Evolutionary conservation across 2,113 vertebrate species (phyloP).

Genomic region (Jaculus jaculus): DNA sequence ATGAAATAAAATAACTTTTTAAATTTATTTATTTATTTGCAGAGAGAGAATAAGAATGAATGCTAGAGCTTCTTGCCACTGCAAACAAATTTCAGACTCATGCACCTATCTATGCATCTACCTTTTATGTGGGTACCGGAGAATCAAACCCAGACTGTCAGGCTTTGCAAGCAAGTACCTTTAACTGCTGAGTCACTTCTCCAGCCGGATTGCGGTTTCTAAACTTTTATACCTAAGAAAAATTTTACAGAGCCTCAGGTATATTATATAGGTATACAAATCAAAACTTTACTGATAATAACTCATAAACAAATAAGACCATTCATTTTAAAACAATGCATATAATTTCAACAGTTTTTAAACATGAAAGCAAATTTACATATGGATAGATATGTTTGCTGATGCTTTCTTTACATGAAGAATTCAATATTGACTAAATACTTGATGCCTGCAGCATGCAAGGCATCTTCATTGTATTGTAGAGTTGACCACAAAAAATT

Average conservation of each 20-base stretch:
- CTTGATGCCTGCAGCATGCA: neutral
- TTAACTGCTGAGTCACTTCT: neutral
- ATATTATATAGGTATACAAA: neutral
- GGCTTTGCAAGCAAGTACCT: no score
- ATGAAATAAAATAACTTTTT: no score
- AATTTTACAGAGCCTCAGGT: no score
- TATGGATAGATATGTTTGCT: neutral
- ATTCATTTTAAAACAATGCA: neutral
- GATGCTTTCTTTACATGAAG: neutral
- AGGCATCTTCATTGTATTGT: neutral
- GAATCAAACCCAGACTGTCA: no score
- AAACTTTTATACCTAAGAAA: neutral
- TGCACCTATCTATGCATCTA: no score
- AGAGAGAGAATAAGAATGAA: no score
- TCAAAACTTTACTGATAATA: neutral
- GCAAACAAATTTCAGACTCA: no score
- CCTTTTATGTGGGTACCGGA: no score
- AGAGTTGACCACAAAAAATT: neutral
- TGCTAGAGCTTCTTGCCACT: no score
- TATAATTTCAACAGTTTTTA: neutral
- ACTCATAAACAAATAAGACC: neutral
- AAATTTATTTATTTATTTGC: no score
- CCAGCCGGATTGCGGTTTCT: no score
- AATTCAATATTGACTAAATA: neutral
- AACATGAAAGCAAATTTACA: neutral